A percentile compares a stretch with the other conserved stretches of the same genome.
Conservation (phyloP, 2,888 invertebrate species). For the Dugesia japonica region DNA sequence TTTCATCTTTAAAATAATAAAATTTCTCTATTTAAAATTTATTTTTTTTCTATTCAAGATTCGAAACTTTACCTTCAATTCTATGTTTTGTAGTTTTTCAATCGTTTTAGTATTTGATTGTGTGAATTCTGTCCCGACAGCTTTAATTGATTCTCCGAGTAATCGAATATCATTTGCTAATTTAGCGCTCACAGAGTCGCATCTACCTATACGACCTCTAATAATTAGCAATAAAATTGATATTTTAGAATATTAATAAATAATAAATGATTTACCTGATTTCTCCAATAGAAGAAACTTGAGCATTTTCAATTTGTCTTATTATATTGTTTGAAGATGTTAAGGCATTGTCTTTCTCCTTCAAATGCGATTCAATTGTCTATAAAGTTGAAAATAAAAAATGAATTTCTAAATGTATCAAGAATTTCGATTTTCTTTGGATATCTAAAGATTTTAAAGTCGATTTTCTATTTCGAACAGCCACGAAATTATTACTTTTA, state of each 20-base stretch:
- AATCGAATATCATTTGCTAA: conserved; percentile 41
- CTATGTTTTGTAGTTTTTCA: conserved; percentile 41
- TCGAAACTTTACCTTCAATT: conserved; percentile 39
- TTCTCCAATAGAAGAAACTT: conserved; percentile 44
- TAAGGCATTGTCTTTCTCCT: conserved; percentile 39
- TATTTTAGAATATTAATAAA: not conserved
- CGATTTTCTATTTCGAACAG: too few species aligned
- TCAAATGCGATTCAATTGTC: conserved; percentile 42
- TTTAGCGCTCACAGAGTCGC: conserved; percentile 44
- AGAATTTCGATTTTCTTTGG: too few species aligned
- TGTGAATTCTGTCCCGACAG: conserved; percentile 39
- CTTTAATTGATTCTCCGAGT: conserved; percentile 40
- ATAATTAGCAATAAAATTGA: not conserved
- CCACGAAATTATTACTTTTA: too few species aligned
- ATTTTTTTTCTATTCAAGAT: too few species aligned
- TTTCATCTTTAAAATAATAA: too few species aligned
- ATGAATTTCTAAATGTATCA: too few species aligned
- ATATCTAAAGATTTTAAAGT: too few species aligned
- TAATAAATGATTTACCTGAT: conserved; percentile 36
- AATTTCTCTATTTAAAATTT: too few species aligned
- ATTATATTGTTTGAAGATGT: conserved; percentile 42
- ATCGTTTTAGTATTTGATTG: conserved; percentile 39
- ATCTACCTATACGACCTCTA: conserved; percentile 44
- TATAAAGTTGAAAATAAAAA: conserved; percentile 35
- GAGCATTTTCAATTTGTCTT: conserved; percentile 44